These are phyloP conservation scores for Aotus griseimembra DNA, from an alignment of 2,797 vertebrate species.

Conservation along the genomic window DNA sequence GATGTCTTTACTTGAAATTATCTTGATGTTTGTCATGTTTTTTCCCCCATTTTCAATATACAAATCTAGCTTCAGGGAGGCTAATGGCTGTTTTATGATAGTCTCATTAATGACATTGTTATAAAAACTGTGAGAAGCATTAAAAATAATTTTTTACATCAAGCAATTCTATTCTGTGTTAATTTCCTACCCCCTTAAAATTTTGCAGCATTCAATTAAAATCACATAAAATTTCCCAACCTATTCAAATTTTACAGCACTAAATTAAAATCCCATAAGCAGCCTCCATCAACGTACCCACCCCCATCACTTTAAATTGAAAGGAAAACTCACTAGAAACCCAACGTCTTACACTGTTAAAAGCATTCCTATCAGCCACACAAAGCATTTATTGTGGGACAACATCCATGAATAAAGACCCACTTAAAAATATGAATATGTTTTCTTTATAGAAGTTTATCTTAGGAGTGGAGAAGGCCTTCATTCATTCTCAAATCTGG, in stretches of 20 bases:
- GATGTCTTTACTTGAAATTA: background rate
- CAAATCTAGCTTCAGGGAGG: background rate
- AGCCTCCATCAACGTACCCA: background rate
- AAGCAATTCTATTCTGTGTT: constrained; percentile 32
- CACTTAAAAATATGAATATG: constrained; percentile 11
- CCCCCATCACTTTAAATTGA: constrained; percentile 13
- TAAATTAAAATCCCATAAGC: constrained; percentile 59
- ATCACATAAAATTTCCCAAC: constrained; percentile 51
- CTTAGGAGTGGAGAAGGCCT: constrained; percentile 50
- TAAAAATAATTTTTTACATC: constrained; percentile 47
- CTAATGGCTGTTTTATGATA: constrained; percentile 44
- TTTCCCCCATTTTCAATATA: background rate
- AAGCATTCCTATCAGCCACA: background rate
- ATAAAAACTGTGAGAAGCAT: constrained; percentile 40
- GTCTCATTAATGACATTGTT: constrained; percentile 40
- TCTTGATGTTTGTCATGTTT: background rate
- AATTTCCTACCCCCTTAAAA: constrained; percentile 53
- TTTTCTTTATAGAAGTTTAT: constrained; percentile 59
- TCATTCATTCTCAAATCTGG: constrained; percentile 52
- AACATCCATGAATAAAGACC: constrained; percentile 25
- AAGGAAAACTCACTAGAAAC: constrained; percentile 45
- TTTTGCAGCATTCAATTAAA: constrained; percentile 48
- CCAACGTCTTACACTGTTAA: constrained; percentile 5
- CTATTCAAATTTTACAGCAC: constrained; percentile 72
- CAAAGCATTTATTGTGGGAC: constrained; percentile 51